A percentile compares a stretch with the other conserved stretches of the same genome.
These are phyloP conservation scores for Bombus terrestris DNA, from an alignment of 1,140 invertebrate species.

Conservation along the genomic window DNA sequence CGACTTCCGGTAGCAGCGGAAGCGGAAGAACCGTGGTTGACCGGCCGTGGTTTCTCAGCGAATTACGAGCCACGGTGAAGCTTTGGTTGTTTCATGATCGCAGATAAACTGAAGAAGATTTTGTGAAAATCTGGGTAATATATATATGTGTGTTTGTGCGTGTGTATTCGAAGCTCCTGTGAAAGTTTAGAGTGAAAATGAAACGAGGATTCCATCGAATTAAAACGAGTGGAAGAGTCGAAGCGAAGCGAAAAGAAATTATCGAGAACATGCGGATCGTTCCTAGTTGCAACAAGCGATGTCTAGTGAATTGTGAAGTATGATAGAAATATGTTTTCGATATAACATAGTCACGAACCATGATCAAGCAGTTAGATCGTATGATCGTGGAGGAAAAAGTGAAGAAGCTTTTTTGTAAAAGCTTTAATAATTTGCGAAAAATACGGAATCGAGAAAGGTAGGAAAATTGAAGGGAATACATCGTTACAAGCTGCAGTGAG, in stretches of 20 bases:
- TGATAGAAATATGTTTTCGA: neutral
- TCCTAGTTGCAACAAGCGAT: neutral
- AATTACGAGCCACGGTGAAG: neutral
- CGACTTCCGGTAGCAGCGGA: neutral
- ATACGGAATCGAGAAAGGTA: too few relatives aligned
- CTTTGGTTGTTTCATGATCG: neutral
- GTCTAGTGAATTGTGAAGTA: neutral
- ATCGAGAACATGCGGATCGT: neutral
- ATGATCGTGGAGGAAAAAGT: neutral
- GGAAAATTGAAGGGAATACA: too few relatives aligned
- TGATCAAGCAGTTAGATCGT: too few relatives aligned
- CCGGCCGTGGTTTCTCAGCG: neutral
- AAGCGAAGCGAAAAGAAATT: neutral
- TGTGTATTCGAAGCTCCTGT: too few relatives aligned
- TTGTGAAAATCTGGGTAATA: neutral
- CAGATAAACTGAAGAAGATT: neutral
- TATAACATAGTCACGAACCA: neutral
- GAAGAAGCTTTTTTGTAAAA: neutral
- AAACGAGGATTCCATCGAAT: neutral
- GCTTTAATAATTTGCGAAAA: neutral
- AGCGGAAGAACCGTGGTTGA: neutral
- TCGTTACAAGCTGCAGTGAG: too few relatives aligned
- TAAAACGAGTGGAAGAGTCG: too few relatives aligned
- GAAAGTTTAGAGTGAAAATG: neutral
- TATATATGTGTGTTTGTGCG: too few relatives aligned